Evolutionary conservation across 2,797 vertebrate species (phyloP), one percentile per base, ranked within the genome.

Genomic region (Aphelocoma californica): DNA sequence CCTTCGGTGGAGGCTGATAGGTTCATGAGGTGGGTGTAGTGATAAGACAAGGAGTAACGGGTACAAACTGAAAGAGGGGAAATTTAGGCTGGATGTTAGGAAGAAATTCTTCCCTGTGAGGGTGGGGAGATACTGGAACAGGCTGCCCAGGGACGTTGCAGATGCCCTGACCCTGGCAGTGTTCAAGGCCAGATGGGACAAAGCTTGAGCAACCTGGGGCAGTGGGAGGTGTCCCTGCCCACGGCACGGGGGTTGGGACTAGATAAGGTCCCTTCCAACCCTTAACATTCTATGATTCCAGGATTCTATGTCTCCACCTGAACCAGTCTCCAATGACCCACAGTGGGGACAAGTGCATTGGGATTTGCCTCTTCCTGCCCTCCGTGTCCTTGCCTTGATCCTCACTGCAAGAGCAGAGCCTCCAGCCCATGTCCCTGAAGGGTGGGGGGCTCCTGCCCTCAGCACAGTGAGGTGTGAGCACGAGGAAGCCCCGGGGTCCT

Each of bases 271-370:
- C 26, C 47, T 61, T 81, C 28, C 47, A 42, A 23, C 40, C 15
- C 31, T 61, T 48, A 48, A 47, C 18, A 24, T 48, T 75, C 78
- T 47, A 0, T 60, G 50, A 62, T 75, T 82, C 6, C 16, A 18
- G 14, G 28, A 38, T 57, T 64, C 29, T 31, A 0, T 20, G 10
- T 58, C 31, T 87, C 28, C 34, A 44, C 17, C 40, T 36, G 34
- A 84, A 10, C 14, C 28, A 6, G 0, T 34, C 72, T 65, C 31
- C 34, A 3, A 0, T 31, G 25, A 45, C 48, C 10, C 9, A 15
- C 0, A 0, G 28, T 5, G 12, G 44, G 18, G 34, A 48, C 0
- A 1, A n/a, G 7, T 5, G 0, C 31, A 19, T 5, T 10, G 7
- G 36, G 40, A 18, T 57, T 87, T 75, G 48, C 29, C 32, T 56